Evolutionary conservation across 1,140 invertebrate species (phyloP), one percentile per base, ranked within the genome.

Genomic region (Drosophila rhopaloa): DNA sequence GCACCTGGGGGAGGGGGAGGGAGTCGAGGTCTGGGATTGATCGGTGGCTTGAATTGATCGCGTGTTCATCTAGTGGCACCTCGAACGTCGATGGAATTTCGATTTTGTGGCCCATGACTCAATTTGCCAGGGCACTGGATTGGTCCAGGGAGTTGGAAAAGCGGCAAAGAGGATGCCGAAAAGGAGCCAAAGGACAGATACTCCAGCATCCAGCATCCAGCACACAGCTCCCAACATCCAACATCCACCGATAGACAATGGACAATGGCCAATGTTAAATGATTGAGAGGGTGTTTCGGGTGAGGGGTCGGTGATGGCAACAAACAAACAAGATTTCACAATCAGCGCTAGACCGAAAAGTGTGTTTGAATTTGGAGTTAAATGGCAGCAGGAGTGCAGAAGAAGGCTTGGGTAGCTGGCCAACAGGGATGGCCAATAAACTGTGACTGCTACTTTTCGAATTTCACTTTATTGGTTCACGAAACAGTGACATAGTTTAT

Each of bases 311-410:
- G 48, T 37, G 50, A 59, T 54, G 63, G 74, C 51, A 77, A 57
- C 81, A 86, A 82, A 79, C 79, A 79, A 86, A 86, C 83, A 86
- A 82, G 82, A 86, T 86, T 86, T 88, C 62, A 86, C 82, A 86
- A 86, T 86, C 82, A 86, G 76, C 82, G 75, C 57, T 82, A 61
- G 82, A 67, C 67, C 68, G 70, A 67, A 88, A 86, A 86, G 75
- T 86, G 74, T 81, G 78, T 86, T 81, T 86, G 82, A 81, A 71
- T 81, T 74, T 66, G 56, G 61, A 85, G 81, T 75, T 78, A 81
- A 84, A 83, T 67, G 81, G 47, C 67, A 76, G 51, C 37, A 63
- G 53, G 48, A 62, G 47, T 38, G 35, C 27, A n/a, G 40, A 7
- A 7, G n/a, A 35, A 11, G 8, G 35, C 24, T 29, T 48, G 46